Percentiles rank a stretch among this genome's conserved stretches.
Conservation (phyloP, 2,797 vertebrate species). For the Falco berigora region DNA sequence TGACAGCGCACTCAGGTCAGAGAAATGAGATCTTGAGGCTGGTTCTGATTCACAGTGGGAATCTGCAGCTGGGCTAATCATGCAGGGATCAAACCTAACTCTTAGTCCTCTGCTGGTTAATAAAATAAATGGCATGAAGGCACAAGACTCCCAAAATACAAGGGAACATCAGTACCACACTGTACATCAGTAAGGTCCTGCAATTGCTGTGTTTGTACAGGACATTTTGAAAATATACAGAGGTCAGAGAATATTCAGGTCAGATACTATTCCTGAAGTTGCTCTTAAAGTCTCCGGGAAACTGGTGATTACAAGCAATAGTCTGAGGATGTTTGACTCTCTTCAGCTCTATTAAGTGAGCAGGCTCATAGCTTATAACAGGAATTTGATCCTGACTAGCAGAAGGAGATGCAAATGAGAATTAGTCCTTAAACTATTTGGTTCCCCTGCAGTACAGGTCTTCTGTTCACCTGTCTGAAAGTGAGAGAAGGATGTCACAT, state of each 20-base stretch:
- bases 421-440: background rate
- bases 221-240: background rate
- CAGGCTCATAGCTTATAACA: background rate
- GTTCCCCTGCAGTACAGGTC: background rate
- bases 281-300: background rate
- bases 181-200: background rate
- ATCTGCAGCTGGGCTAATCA: background rate
- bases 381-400: background rate
- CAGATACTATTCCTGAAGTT: background rate
- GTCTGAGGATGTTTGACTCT: background rate
- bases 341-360: background rate
- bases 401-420: background rate
- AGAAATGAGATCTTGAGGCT: background rate
- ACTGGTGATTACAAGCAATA: background rate
- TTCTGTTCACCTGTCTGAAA: background rate
- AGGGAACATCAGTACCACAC: background rate
- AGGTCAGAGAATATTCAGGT: background rate
- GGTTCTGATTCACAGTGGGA: background rate
- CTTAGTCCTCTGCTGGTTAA: background rate
- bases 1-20: background rate
- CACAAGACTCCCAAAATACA: background rate
- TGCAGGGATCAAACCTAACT: background rate
- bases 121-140: background rate
- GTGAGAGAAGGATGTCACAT: background rate
- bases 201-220: background rate